Base-by-base conservation (phyloP, 2,888 invertebrate species). In the Netelia fuscicornis region DNA sequence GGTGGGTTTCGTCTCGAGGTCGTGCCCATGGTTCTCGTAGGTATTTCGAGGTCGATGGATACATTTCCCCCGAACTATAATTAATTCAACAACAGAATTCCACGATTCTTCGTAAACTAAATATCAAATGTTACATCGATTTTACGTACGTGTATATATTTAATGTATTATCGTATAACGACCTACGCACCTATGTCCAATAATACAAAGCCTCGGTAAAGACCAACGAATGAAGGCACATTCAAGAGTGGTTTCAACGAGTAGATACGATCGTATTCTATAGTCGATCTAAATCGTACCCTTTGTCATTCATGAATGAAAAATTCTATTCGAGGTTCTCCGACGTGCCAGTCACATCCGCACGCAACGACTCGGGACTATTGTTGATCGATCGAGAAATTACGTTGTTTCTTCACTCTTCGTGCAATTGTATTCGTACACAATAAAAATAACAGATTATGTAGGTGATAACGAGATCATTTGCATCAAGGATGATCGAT, bases 271-370 rank as follows among this genome's bases (percentile, higher is more conserved):
- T 54, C 25, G 44, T 65, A 76, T 76, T 65, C 54, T 65, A 65
- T 64, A 65, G 65, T 76, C 23, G 65, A 65, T 65, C 10, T 42
- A 17, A 11, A 13, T 25, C 13, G 42, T 52, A 9, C 37, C 62
- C 23, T 11, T 64, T 30, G 58, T 71, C 56, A 56, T 37, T 76
- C 23, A 67, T 76, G 76, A 76, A 76, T 76, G 58, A 62, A 76
- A 76, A 65, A 13, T 48, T 48, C 65, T 9, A 30, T 44, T 17
- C 13, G 30, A 65, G 42, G 42, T n/a, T 56, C 42, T 65, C 11
- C 17, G 25, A 64, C 6, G 52, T 60, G 17, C 48, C 10, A n/a
- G 17, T 64, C 30, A 54, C 67, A 25, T 42, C 56, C 25, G 76
- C 58, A 56, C 76, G 75, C 75, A 75, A 67, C 48, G 25, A n/a